phyloP scores from a whole-genome alignment of 2,797 vertebrate genomes.

The Gymnoscopelus braueri region DNA sequence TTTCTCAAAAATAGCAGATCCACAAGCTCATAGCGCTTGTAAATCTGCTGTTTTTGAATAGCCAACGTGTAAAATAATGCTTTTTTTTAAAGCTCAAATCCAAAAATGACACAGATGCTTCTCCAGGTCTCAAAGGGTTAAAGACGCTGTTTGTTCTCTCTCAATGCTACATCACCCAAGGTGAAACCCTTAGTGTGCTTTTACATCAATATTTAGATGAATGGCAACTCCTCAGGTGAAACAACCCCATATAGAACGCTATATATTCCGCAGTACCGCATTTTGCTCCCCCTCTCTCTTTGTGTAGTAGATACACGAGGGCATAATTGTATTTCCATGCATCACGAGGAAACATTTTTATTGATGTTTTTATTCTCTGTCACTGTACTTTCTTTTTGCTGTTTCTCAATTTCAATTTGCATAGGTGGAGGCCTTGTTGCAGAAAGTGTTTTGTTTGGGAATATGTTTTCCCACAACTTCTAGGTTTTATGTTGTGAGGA shows the following conservation, averaged over 20 bases:
- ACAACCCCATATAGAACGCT: slow-evolving; percentile 3
- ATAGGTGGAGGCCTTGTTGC: not conserved
- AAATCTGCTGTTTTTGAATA: too few relatives aligned
- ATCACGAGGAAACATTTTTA: slow-evolving; percentile 19
- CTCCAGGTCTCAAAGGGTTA: too few relatives aligned
- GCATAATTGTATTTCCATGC: slow-evolving; percentile 39
- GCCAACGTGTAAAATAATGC: too few relatives aligned
- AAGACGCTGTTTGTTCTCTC: slow-evolving; percentile 32
- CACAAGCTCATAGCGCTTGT: too few relatives aligned
- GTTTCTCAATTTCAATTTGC: too few relatives aligned
- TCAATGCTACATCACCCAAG: slow-evolving; percentile 11
- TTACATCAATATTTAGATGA: slow-evolving; percentile 47
- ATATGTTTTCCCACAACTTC: not conserved
- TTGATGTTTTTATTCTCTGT: slow-evolving; percentile 16
- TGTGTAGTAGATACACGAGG: slow-evolving; percentile 33
- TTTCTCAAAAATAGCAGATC: too few relatives aligned
- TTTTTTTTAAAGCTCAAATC: too few relatives aligned
- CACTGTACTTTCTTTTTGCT: not conserved
- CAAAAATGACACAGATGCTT: too few relatives aligned
- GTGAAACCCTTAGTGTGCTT: slow-evolving; percentile 5
- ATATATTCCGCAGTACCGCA: too few relatives aligned
- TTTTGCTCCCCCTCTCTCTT: slow-evolving; percentile 29
- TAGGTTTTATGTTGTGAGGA: slow-evolving; percentile 1
- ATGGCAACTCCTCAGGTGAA: slow-evolving; percentile 30
- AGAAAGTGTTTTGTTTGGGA: slow-evolving; percentile 5